Evolutionary conservation across 2,113 vertebrate species (phyloP).

Genomic region (Actenoides hombroni): DNA sequence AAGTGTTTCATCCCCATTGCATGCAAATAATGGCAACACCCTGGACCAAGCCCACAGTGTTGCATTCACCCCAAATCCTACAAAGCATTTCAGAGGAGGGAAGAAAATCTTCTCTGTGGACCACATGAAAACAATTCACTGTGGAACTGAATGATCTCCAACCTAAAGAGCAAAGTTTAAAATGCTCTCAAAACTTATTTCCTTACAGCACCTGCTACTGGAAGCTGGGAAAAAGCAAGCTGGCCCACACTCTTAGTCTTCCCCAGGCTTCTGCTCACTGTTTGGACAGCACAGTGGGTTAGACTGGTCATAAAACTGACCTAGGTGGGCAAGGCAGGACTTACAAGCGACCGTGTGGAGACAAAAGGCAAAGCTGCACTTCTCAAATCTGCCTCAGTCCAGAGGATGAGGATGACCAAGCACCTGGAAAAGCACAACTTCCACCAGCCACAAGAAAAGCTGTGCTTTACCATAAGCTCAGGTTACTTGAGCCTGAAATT

Average conservation of each 20-base stretch:
- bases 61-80: background rate
- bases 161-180: background rate
- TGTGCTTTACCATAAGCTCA: too few species aligned
- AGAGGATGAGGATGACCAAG: too few species aligned
- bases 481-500: too few species aligned
- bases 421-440: too few species aligned
- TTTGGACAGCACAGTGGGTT: background rate
- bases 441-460: too few species aligned
- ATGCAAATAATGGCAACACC: background rate
- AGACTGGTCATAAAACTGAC: background rate
- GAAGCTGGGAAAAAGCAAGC: background rate
- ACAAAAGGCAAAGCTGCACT: too few species aligned
- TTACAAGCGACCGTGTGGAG: too few species aligned
- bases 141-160: background rate
- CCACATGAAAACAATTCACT: background rate
- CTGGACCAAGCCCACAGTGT: too few species aligned
- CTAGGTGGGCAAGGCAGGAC: background rate
- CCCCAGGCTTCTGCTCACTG: background rate
- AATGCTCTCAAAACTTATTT: background rate
- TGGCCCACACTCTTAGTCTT: background rate
- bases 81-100: background rate
- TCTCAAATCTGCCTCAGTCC: too few species aligned
- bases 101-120: background rate
- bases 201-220: fast-evolving
- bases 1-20: background rate